Evolutionary conservation across 2,888 invertebrate genomes (phyloP).

Genomic region (Erynnis tages): DNA sequence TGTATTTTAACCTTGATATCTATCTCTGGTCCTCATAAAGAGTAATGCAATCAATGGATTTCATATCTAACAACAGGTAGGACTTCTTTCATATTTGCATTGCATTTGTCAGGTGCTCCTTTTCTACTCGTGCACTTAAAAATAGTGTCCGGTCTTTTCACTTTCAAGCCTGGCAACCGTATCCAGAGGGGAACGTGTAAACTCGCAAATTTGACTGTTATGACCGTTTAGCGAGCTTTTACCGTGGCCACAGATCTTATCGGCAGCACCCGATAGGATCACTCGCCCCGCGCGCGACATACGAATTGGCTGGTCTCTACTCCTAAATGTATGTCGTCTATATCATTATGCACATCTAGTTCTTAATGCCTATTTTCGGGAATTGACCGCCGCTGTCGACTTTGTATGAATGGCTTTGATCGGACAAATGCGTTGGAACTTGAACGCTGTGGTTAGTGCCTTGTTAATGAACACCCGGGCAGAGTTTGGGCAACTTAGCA

Average conservation of each 20-base stretch:
- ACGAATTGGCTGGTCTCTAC: constrained; percentile 17
- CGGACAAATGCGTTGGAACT: constrained; percentile 8
- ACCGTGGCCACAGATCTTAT: constrained; percentile 49
- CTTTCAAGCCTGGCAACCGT: too few relatives aligned
- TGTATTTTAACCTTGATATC: too few relatives aligned
- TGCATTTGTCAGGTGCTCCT: too few relatives aligned
- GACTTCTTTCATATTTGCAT: too few relatives aligned
- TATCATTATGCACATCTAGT: constrained; percentile 40
- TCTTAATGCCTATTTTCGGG: constrained; percentile 34
- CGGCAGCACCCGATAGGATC: constrained; percentile 49
- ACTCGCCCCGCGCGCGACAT: constrained; percentile 44
- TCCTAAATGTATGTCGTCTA: constrained; percentile 25
- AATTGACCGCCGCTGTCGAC: constrained; percentile 6
- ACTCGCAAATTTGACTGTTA: constrained; percentile 58
- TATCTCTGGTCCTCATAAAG: too few relatives aligned
- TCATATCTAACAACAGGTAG: too few relatives aligned
- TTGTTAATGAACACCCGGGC: constrained; percentile 1
- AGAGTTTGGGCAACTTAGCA: neutral
- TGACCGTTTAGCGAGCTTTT: constrained; percentile 51
- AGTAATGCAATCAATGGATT: too few relatives aligned
- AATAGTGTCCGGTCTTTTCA: too few relatives aligned
- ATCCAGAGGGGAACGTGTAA: constrained; percentile 37
- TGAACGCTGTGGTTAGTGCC: neutral
- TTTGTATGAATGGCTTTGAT: constrained; percentile 16
- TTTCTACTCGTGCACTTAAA: too few relatives aligned